phyloP scores from a whole-genome alignment of 2,797 vertebrate genomes.

The Mareca strepera region DNA sequence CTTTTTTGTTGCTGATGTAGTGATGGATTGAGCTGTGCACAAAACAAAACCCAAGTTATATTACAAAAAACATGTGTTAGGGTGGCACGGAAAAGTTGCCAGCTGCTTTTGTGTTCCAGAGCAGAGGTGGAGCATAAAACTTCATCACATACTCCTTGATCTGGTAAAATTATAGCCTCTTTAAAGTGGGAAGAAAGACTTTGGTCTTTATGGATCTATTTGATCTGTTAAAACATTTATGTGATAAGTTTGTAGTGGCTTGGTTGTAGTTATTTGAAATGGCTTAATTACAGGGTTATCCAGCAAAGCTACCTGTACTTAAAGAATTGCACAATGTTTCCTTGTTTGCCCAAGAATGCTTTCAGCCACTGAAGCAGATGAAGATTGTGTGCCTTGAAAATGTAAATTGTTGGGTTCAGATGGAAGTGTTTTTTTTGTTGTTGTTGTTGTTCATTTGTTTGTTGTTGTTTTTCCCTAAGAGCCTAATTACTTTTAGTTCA shows the following conservation, averaged over 20 bases:
- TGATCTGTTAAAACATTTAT: constrained; percentile 24
- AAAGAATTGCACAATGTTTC: not conserved
- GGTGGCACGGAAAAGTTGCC: not conserved
- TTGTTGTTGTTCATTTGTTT: not conserved
- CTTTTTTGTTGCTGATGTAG: not conserved
- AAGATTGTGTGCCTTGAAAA: constrained; percentile 1
- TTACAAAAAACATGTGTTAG: not conserved
- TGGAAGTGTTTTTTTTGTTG: not conserved
- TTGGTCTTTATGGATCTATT: not conserved
- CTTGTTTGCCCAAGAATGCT: constrained; percentile 10
- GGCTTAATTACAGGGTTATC: constrained; percentile 40
- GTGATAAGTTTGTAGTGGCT: constrained; percentile 34
- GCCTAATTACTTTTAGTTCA: not conserved
- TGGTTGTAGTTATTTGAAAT: not conserved
- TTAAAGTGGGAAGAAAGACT: not conserved
- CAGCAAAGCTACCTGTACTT: not conserved
- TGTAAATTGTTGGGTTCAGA: not conserved
- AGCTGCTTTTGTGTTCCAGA: not conserved
- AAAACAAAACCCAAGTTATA: not conserved
- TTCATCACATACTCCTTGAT: constrained; percentile 28
- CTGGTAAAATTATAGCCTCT: constrained; percentile 46
- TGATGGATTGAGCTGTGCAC: not conserved
- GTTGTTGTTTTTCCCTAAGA: not conserved
- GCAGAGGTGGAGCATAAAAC: not conserved
- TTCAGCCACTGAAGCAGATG: not conserved